Evolutionary conservation across 2,797 vertebrate species (phyloP), one percentile per base, ranked within the genome.

Genomic region (Sebastes nivosus): DNA sequence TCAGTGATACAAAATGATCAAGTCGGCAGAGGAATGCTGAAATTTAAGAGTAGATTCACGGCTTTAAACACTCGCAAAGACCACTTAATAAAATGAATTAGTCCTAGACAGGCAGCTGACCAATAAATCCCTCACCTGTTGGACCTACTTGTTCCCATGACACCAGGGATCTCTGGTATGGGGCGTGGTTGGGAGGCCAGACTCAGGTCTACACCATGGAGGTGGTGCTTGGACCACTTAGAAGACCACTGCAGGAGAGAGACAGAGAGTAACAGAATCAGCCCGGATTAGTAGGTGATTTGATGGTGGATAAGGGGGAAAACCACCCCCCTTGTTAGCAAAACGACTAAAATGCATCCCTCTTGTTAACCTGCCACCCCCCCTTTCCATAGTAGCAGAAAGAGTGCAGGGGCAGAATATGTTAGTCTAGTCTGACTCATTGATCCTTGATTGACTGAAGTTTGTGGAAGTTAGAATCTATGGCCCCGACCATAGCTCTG

Each of bases 141-240:
- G 81, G 94, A 93, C 74, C 95, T 93, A 77, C 93, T 92, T 22
- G 95, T 96, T 95, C 96, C 96, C 97, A 97, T 97, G 90, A 91
- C 94, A 95, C 34, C 71, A 88, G 61, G 84, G 80, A 87, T 92
- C 81, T 84, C 84, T 58, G 70, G 72, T 67, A 27, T 60, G 27
- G 74, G 67, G 57, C 32, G 27, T n/a, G 36, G 32, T 36, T 61
- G 52, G 82, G 74, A 81, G 82, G 72, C 67, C 77, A 70, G 85
- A 86, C 77, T 81, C 89, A 84, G 83, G 74, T 78, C 83, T 91
- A 42, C 59, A 67, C 67, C 82, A 71, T 81, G 71, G 64, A 83
- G 59, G 66, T 42, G 69, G 36, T 60, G 60, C 69, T 66, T 18
- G 24, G 73, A 18, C 65, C 11, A 7, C 83, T 66, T 22, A 83